These are phyloP conservation scores for Heloderma charlesbogerti DNA, from an alignment of 2,113 vertebrate genomes.

Conservation along the genomic window DNA sequence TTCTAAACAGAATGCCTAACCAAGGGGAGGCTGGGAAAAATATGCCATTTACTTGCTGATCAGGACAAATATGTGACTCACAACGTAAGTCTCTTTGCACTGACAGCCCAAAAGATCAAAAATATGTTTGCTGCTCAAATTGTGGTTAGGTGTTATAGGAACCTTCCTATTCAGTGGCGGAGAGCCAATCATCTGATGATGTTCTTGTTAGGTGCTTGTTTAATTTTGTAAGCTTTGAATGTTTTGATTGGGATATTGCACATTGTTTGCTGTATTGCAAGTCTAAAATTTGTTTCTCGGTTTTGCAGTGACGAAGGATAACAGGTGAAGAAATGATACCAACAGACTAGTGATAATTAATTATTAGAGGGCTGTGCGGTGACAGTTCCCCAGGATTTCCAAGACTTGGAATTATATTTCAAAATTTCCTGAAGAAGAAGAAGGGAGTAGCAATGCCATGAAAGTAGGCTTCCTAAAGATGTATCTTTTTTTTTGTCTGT, in stretches of 20 bases:
- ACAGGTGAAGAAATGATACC: background rate
- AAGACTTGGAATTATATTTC: background rate
- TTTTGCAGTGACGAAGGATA: background rate
- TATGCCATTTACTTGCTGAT: background rate
- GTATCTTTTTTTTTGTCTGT: background rate
- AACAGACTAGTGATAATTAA: background rate
- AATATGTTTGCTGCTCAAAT: background rate
- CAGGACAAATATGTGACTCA: background rate
- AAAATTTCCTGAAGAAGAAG: background rate
- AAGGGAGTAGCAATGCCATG: background rate
- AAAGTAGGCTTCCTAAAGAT: background rate
- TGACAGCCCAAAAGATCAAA: background rate
- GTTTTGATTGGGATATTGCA: background rate
- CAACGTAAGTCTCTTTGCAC: background rate
- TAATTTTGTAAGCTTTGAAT: background rate
- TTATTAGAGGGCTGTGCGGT: background rate
- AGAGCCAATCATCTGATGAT: background rate
- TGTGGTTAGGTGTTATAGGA: background rate
- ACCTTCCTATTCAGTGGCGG: background rate
- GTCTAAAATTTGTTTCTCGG: background rate
- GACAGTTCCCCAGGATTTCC: background rate
- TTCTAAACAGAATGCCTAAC: background rate
- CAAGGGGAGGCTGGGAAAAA: too few species aligned
- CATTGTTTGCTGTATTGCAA: background rate
- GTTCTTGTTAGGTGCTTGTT: background rate